Evolutionary conservation across 2,888 invertebrate species (phyloP).

Genomic region (Brachylomia viminalis): DNA sequence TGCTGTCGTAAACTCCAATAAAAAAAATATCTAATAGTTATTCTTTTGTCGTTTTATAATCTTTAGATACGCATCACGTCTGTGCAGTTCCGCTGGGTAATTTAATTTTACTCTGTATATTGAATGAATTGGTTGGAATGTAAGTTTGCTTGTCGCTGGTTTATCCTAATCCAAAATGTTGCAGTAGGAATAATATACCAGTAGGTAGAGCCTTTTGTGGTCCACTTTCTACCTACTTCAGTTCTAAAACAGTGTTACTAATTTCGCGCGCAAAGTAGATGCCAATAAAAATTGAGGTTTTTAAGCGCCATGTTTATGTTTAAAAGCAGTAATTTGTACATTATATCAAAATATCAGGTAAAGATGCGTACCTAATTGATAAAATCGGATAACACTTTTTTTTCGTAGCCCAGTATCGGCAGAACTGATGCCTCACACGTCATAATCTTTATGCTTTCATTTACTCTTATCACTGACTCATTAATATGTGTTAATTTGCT

Average conservation of each 20-base stretch:
- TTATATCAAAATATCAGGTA: not conserved
- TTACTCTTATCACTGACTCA: not conserved
- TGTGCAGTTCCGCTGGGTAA: too few species aligned
- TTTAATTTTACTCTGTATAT: too few species aligned
- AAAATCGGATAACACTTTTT: not conserved
- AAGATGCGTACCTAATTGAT: not conserved
- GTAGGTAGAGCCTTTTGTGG: not conserved
- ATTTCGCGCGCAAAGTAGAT: not conserved
- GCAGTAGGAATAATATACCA: too few species aligned
- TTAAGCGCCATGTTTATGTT: not conserved
- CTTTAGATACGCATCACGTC: too few species aligned
- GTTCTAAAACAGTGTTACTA: not conserved
- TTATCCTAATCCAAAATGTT: too few species aligned
- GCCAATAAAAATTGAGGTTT: not conserved
- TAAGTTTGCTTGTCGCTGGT: too few species aligned
- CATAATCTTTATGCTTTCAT: constrained; percentile 4
- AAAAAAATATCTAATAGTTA: too few species aligned
- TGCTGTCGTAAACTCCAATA: too few species aligned
- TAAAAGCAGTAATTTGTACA: not conserved
- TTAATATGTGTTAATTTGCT: not conserved
- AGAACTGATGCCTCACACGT: not conserved
- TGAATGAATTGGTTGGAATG: not conserved
- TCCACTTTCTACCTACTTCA: too few species aligned
- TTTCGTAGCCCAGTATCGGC: not conserved
- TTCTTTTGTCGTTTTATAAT: too few species aligned